Evolutionary conservation across 2,113 vertebrate genomes (phyloP).

Genomic region (Thryonomys swinderianus): DNA sequence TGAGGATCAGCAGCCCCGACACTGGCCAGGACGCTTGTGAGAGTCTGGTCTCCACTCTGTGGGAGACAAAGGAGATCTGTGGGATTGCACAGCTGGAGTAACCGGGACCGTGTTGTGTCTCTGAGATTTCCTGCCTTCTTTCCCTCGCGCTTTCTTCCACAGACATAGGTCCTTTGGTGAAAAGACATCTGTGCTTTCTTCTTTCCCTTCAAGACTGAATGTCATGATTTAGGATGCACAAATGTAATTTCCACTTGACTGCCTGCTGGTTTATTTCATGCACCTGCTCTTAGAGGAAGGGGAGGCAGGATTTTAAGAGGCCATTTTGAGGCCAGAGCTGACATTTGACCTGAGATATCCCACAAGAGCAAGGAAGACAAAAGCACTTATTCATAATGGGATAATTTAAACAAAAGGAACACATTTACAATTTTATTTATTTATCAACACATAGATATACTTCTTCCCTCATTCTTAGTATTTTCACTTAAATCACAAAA

Average conservation of each 20-base stretch:
- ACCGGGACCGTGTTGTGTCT: conserved; percentile 80
- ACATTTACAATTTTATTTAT: conserved; percentile 65
- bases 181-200: conserved; percentile 81
- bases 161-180: conserved; percentile 76
- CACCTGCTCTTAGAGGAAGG: conserved; percentile 74
- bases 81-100: conserved; percentile 67
- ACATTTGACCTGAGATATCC: conserved; percentile 72
- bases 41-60: conserved; percentile 69
- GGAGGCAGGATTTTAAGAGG: conserved; percentile 68
- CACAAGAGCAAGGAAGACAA: conserved; percentile 68
- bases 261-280: conserved; percentile 81
- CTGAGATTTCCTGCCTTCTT: conserved; percentile 65
- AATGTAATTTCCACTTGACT: conserved; percentile 78
- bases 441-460: not conserved
- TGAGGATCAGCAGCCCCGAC: conserved; percentile 6
- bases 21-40: not conserved
- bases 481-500: conserved; percentile 21
- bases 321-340: conserved; percentile 61
- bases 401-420: conserved; percentile 54
- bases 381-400: conserved; percentile 74
- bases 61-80: conserved; percentile 70
- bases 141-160: conserved; percentile 14
- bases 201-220: conserved; percentile 75
- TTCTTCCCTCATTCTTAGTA: not conserved
- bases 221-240: conserved; percentile 80